These are phyloP conservation scores for Tichodroma muraria DNA, from an alignment of 2,113 vertebrate species.

Conservation along the genomic window DNA sequence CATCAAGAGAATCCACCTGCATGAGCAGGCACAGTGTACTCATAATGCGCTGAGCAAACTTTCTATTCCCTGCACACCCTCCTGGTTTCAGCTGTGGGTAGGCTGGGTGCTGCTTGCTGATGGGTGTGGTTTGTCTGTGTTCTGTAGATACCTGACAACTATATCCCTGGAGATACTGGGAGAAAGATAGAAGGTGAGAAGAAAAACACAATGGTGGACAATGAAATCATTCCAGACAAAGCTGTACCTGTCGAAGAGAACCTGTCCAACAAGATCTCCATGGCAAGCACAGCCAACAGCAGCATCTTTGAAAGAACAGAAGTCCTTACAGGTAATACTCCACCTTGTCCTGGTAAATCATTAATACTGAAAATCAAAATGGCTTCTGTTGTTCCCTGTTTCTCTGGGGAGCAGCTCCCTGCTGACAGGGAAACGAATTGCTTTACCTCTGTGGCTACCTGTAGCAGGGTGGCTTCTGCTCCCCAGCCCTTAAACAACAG, in stretches of 20 bases:
- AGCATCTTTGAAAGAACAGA: conserved; percentile 85
- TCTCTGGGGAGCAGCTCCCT: background rate
- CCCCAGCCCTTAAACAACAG: background rate
- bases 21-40: background rate
- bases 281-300: conserved; percentile 81
- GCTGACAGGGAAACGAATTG: background rate
- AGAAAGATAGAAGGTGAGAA: conserved; percentile 40
- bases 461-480: background rate
- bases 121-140: background rate
- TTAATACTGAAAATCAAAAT: background rate
- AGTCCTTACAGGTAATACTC: conserved; percentile 85
- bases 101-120: conserved; percentile 32
- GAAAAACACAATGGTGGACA: conserved; percentile 49
- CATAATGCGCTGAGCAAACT: background rate
- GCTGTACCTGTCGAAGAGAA: background rate
- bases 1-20: background rate
- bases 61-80: background rate
- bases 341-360: background rate
- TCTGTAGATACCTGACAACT: conserved; percentile 68
- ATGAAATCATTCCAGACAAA: conserved; percentile 73
- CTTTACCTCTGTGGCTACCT: background rate
- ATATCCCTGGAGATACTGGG: conserved; percentile 68
- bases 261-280: conserved; percentile 77
- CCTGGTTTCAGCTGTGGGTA: background rate
- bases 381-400: background rate